Evolutionary conservation across 2,797 vertebrate genomes (phyloP).

Genomic region (Catharus ustulatus): DNA sequence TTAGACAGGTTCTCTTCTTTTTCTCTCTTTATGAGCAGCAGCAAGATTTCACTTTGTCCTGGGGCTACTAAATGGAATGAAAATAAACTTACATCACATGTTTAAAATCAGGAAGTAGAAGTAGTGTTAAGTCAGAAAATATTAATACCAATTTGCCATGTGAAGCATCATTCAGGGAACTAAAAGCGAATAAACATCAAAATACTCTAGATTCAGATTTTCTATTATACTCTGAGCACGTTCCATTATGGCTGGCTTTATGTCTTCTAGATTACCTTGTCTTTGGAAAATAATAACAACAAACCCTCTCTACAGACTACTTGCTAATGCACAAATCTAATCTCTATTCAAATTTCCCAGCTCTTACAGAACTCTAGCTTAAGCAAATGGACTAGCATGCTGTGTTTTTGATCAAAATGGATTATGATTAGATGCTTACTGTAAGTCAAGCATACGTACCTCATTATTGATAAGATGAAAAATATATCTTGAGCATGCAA

Average conservation of each 20-base stretch:
- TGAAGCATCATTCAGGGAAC: not conserved
- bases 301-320: not conserved
- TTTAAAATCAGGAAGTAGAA: slow-evolving; percentile 12
- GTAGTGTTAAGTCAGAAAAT: slow-evolving; percentile 32
- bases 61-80: slow-evolving; percentile 17
- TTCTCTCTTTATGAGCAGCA: not conserved
- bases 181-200: not conserved
- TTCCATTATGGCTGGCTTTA: not conserved
- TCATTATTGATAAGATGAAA: not conserved
- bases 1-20: not conserved
- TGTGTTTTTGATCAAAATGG: not conserved
- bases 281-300: not conserved
- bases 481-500: not conserved
- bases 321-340: not conserved
- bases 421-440: not conserved
- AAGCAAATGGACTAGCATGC: not conserved
- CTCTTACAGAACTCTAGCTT: not conserved
- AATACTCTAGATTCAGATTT: not conserved
- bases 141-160: slow-evolving; percentile 11
- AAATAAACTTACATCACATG: slow-evolving; percentile 32
- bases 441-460: not conserved
- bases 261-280: not conserved
- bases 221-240: not conserved
- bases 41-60: slow-evolving; percentile 2
- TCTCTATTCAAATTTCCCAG: not conserved